Percentiles rank a stretch among this genome's conserved stretches.
phyloP scores from a whole-genome alignment of 2,797 vertebrate species.

The Squalus acanthias region DNA sequence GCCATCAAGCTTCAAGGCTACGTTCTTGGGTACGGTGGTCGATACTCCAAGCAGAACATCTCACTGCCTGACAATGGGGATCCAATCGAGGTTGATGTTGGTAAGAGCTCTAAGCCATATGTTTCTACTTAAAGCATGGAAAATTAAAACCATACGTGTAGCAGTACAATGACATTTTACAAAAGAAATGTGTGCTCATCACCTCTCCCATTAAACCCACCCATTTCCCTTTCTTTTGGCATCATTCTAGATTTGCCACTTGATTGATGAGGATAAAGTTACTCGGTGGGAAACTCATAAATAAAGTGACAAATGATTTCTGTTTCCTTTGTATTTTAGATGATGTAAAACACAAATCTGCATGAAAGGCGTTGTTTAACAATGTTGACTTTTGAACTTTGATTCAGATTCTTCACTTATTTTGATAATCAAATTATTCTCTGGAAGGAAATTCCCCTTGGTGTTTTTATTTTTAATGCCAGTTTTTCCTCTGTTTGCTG shows the following conservation, averaged over 20 bases:
- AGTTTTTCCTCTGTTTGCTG: not conserved
- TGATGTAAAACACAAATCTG: not conserved
- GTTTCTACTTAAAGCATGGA: constrained; percentile 12
- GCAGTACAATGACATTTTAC: not conserved
- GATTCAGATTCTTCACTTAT: not conserved
- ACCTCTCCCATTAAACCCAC: not conserved
- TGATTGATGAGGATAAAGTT: not conserved
- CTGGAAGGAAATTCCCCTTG: not conserved
- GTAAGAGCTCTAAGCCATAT: constrained; percentile 57
- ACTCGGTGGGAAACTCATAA: not conserved
- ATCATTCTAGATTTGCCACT: not conserved
- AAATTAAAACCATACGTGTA: constrained; percentile 15
- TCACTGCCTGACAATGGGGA: constrained; percentile 78
- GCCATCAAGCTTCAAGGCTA: constrained; percentile 82
- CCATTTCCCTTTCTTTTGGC: constrained; percentile 15
- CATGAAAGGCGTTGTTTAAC: not conserved
- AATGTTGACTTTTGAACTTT: not conserved
- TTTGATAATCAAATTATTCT: not conserved
- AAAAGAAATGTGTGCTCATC: not conserved
- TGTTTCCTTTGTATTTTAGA: not conserved
- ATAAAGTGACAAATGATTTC: not conserved
- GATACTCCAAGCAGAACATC: constrained; percentile 84
- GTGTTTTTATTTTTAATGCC: not conserved
- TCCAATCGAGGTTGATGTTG: constrained; percentile 75
- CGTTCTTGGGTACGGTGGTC: constrained; percentile 88